A percentile compares a stretch with the other conserved stretches of the same genome.
These are phyloP conservation scores for Lepetodrilus schrolli DNA, from an alignment of 2,888 invertebrate genomes.

Conservation along the genomic window DNA sequence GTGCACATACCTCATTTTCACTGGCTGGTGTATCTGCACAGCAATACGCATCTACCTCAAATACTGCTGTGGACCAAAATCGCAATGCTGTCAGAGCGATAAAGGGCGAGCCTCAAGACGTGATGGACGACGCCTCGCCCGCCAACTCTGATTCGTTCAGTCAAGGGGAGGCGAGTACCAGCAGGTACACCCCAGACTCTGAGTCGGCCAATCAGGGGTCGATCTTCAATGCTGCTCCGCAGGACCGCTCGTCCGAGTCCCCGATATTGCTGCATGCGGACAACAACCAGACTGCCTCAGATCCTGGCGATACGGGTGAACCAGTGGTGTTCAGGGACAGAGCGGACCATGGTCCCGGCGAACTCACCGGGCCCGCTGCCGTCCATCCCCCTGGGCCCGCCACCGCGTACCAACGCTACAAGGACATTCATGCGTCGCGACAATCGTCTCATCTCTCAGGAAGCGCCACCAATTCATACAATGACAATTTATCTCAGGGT, in stretches of 20 bases:
- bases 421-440: background rate
- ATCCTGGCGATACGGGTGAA: conserved; percentile 21
- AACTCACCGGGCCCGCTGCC: background rate
- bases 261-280: conserved; percentile 7
- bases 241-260: conserved; percentile 33
- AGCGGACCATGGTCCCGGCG: conserved; percentile 10
- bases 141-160: conserved; percentile 26
- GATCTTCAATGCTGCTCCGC: conserved; percentile 31
- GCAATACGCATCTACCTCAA: conserved; percentile 32
- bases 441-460: conserved; percentile 13
- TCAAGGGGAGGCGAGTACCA: conserved; percentile 15
- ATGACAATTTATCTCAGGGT: conserved; percentile 22
- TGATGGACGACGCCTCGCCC: conserved; percentile 34
- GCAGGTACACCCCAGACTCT: conserved; percentile 30
- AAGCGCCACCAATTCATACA: conserved; percentile 16
- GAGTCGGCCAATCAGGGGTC: background rate
- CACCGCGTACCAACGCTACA: background rate
- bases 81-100: conserved; percentile 38
- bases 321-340: conserved; percentile 9
- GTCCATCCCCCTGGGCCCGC: background rate
- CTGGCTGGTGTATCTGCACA: conserved; percentile 8
- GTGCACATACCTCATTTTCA: conserved; percentile 31
- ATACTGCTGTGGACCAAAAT: conserved; percentile 35
- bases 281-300: conserved; percentile 19
- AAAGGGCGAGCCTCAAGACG: conserved; percentile 55